phyloP scores from a whole-genome alignment of 2,113 vertebrate species.

The Ophthalmolycus amberensis region DNA sequence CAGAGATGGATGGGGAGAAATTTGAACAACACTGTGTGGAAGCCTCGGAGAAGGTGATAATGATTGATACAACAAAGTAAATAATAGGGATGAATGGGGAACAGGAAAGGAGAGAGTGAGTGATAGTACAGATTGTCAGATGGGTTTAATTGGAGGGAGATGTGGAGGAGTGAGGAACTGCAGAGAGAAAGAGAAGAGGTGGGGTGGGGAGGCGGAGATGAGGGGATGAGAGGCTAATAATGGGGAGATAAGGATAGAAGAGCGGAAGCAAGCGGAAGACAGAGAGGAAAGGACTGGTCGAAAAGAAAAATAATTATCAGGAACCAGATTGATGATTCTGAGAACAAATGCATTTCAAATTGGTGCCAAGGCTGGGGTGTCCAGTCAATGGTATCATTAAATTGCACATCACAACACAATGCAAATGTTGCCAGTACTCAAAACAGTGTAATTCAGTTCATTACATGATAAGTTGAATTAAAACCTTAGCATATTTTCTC shows the following conservation, averaged over 20 bases:
- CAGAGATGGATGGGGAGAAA: conserved; percentile 60
- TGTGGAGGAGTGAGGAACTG: conserved; percentile 29
- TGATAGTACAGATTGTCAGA: conserved; percentile 1
- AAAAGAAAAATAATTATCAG: conserved; percentile 11
- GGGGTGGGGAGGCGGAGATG: background rate
- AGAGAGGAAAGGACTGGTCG: background rate
- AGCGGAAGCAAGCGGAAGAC: conserved; percentile 21
- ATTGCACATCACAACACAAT: background rate
- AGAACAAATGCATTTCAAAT: conserved; percentile 19
- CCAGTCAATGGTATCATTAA: background rate
- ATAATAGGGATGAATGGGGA: conserved; percentile 45
- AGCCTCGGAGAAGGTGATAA: conserved; percentile 37
- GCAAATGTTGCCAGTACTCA: conserved; percentile 6
- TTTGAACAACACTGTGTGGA: conserved; percentile 40
- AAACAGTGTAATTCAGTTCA: background rate
- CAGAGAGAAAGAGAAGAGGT: conserved; percentile 20
- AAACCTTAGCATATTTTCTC: background rate
- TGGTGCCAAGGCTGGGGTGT: background rate
- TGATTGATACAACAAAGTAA: conserved; percentile 36
- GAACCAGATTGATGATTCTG: conserved; percentile 4
- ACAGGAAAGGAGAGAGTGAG: conserved; percentile 37
- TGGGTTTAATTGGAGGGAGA: conserved; percentile 26
- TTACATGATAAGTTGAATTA: background rate
- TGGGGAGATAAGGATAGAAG: conserved; percentile 33
- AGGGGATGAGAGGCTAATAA: conserved; percentile 39